Evolutionary conservation across 2,888 invertebrate species (phyloP).

Genomic region (Sphecodes monilicornis): DNA sequence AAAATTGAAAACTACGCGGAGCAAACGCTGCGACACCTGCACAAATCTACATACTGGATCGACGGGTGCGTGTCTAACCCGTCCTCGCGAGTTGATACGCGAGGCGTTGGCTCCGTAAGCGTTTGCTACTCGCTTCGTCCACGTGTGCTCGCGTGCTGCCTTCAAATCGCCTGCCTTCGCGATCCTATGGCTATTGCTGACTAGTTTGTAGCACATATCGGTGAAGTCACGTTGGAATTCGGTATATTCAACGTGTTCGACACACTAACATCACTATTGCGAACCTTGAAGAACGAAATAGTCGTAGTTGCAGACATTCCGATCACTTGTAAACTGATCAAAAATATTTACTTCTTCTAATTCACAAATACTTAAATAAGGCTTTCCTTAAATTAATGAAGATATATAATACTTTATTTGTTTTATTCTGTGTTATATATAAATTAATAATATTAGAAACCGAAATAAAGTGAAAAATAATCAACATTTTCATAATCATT

Average conservation of each 20-base stretch:
- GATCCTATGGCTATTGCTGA: conserved; percentile 17
- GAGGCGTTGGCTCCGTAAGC: conserved; percentile 44
- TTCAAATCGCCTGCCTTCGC: conserved; percentile 56
- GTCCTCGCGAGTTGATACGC: conserved; percentile 50
- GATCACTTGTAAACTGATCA: not conserved
- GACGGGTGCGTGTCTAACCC: conserved; percentile 70
- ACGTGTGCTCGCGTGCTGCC: conserved; percentile 45
- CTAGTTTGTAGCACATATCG: not conserved
- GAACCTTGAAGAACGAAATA: not conserved
- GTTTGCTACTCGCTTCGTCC: conserved; percentile 23
- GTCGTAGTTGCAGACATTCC: not conserved
- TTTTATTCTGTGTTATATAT: no score
- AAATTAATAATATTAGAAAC: no score
- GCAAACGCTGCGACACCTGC: conserved; percentile 75
- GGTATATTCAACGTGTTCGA: not conserved
- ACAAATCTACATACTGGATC: conserved; percentile 79
- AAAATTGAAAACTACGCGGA: conserved; percentile 74
- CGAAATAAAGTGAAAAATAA: no score
- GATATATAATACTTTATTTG: not conserved
- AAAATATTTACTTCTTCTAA: no score
- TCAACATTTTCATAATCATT: no score
- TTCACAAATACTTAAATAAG: not conserved
- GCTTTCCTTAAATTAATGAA: not conserved
- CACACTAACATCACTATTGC: not conserved
- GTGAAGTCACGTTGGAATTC: not conserved